Evolutionary conservation across 2,113 vertebrate species (phyloP).

Genomic region (Campylomormyrus tamandua): DNA sequence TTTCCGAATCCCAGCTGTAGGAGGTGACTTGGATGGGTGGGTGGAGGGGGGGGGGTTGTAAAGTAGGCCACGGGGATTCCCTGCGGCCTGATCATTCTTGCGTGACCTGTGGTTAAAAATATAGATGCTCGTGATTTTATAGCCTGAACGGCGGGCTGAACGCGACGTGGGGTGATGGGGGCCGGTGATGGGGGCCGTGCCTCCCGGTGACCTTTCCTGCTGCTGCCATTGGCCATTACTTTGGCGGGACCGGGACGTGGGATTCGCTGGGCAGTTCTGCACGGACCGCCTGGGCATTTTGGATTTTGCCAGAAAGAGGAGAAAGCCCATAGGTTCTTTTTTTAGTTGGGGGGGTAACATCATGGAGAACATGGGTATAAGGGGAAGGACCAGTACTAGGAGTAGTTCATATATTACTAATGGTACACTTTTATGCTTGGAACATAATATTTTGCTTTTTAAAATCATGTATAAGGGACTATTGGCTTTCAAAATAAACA

Average conservation of each 20-base stretch:
- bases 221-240: neutral
- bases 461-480: neutral
- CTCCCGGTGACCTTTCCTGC: neutral
- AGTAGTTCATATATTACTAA: neutral
- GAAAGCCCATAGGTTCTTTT: neutral
- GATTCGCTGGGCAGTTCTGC: neutral
- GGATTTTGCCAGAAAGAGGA: neutral
- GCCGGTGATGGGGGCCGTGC: neutral
- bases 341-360: neutral
- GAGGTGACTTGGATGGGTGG: neutral
- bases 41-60: neutral
- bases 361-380: neutral
- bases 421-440: neutral
- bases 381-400: neutral
- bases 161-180: neutral
- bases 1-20: constrained; percentile 5
- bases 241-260: neutral
- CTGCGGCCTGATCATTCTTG: constrained; percentile 7
- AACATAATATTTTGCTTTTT: neutral
- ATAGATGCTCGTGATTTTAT: neutral
- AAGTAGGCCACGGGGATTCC: neutral
- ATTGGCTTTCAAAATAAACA: neutral
- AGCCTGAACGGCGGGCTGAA: neutral
- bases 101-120: constrained; percentile 13
- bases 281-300: neutral